A percentile compares a stretch with the other conserved stretches of the same genome.
phyloP scores from a whole-genome alignment of 2,888 invertebrate species.

The Dioctria rufipes region DNA sequence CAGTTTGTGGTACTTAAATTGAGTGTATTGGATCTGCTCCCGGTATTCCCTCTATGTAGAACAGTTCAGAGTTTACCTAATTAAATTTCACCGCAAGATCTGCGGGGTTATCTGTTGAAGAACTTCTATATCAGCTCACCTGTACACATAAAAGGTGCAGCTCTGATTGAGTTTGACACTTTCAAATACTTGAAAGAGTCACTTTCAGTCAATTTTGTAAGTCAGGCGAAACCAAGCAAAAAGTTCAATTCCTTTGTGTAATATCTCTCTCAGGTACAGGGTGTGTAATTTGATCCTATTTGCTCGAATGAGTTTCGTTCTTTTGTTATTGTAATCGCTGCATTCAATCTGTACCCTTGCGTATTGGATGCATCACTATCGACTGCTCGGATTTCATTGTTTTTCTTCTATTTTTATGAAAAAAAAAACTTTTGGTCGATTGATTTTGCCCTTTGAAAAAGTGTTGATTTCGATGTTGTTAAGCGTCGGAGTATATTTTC shows the following conservation, averaged over 20 bases:
- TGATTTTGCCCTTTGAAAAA: conserved; percentile 20
- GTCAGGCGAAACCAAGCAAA: conserved; percentile 16
- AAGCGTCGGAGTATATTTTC: conserved; percentile 35
- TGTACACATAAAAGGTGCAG: background rate
- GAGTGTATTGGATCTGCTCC: background rate
- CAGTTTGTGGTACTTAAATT: background rate
- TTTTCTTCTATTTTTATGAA: background rate
- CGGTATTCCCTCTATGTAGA: background rate
- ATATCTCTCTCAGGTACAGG: conserved; percentile 35
- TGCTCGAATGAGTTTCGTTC: conserved; percentile 41
- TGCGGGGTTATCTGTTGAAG: background rate
- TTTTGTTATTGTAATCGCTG: conserved; percentile 24
- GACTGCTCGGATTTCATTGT: conserved; percentile 16
- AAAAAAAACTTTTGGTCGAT: conserved; percentile 4
- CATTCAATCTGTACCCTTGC: conserved; percentile 30
- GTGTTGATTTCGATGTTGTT: conserved; percentile 37
- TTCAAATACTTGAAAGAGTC: conserved; percentile 40
- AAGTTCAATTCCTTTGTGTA: conserved; percentile 33
- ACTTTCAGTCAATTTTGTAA: conserved; percentile 42
- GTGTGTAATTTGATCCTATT: conserved; percentile 41
- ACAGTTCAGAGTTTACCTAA: conserved; percentile 10
- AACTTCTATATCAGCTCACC: no score
- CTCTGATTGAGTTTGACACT: conserved; percentile 38
- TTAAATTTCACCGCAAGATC: background rate
- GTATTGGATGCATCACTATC: conserved; percentile 25